A percentile compares a stretch with the other conserved stretches of the same genome.
Conservation (phyloP, 1,140 invertebrate species). For the Drosophila triauraria region DNA sequence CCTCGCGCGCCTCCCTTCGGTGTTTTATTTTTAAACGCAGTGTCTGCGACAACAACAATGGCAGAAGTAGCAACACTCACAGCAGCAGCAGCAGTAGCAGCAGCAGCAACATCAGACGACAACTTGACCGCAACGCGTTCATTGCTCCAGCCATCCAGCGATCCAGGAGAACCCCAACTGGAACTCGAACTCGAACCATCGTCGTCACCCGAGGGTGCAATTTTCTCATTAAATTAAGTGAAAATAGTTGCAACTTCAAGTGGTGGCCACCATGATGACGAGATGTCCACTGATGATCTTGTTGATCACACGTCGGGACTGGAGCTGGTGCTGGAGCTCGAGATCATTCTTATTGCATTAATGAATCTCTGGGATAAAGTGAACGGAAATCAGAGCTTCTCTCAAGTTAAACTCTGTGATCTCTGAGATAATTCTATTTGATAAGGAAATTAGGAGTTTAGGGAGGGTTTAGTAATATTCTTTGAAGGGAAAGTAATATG, state of each 20-base stretch:
- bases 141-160: slow-evolving; percentile 53
- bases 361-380: slow-evolving; percentile 24
- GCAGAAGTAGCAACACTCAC: slow-evolving; percentile 34
- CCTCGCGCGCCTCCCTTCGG: slow-evolving; percentile 3
- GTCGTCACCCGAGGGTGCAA: slow-evolving; percentile 53
- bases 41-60: slow-evolving; percentile 62
- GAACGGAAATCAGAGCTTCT: slow-evolving; percentile 8
- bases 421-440: not conserved
- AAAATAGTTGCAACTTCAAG: slow-evolving; percentile 71
- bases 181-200: slow-evolving; percentile 26
- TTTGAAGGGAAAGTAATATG: too few species aligned
- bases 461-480: too few species aligned
- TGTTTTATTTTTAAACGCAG: slow-evolving; percentile 76
- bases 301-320: slow-evolving; percentile 16
- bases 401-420: slow-evolving; percentile 10
- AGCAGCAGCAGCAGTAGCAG: slow-evolving; percentile 25
- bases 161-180: slow-evolving; percentile 34
- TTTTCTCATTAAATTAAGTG: slow-evolving; percentile 80
- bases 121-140: slow-evolving; percentile 79
- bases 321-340: not conserved
- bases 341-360: slow-evolving; percentile 32
- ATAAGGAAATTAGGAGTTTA: not conserved
- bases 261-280: slow-evolving; percentile 18
- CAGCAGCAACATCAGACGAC: slow-evolving; percentile 34
- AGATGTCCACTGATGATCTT: slow-evolving; percentile 37